These are phyloP conservation scores for Episyrphus balteatus DNA, from an alignment of 1,140 invertebrate genomes.

Conservation along the genomic window DNA sequence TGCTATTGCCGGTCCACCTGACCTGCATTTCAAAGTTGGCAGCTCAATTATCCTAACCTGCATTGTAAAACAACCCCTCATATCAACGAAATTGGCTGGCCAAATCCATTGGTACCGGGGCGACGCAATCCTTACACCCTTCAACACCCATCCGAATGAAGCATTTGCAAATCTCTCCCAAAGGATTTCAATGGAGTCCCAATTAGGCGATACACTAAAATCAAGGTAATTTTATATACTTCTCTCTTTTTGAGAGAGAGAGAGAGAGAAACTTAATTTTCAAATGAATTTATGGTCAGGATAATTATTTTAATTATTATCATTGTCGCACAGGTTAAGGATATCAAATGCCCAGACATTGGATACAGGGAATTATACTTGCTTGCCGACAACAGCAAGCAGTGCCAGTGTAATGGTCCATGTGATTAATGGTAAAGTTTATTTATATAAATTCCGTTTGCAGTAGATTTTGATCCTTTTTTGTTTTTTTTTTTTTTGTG, in stretches of 20 bases:
- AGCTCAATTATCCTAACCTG: constrained; percentile 70
- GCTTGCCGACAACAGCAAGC: constrained; percentile 66
- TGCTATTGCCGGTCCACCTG: constrained; percentile 59
- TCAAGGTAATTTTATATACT: constrained; percentile 18
- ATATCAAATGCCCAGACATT: constrained; percentile 49
- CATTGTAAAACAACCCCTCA: constrained; percentile 54
- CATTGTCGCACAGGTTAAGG: constrained; percentile 14
- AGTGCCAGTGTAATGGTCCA: constrained; percentile 74
- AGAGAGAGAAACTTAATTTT: too few species aligned
- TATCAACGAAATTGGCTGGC: constrained; percentile 65
- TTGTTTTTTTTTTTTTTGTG: too few species aligned
- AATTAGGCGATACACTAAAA: constrained; percentile 29
- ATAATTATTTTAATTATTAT: neutral
- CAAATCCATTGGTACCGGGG: constrained; percentile 76
- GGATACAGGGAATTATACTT: constrained; percentile 80
- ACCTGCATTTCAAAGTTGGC: constrained; percentile 74
- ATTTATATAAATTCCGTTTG: too few species aligned
- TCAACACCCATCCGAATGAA: constrained; percentile 30
- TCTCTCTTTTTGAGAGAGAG: too few species aligned
- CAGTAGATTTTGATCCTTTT: too few species aligned
- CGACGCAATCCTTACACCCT: constrained; percentile 29
- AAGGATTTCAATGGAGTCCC: constrained; percentile 32
- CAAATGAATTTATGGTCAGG: neutral
- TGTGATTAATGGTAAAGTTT: constrained; percentile 73
- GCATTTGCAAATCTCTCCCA: constrained; percentile 9